Evolutionary conservation across 2,888 invertebrate genomes (phyloP).

Genomic region (Fissipunctia ypsillon): DNA sequence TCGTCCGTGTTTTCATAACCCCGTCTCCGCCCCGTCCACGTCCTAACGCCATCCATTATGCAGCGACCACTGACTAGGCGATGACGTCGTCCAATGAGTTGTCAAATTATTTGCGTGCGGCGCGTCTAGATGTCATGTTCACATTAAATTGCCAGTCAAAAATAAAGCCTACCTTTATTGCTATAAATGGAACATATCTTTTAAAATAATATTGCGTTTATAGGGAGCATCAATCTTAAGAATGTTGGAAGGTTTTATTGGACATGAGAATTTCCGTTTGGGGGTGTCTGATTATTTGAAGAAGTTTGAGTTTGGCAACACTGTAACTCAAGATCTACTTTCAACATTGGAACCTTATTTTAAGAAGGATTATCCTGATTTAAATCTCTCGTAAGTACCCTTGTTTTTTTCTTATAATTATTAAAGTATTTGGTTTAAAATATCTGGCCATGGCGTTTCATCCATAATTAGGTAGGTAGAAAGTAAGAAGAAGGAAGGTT

Average conservation of each 20-base stretch:
- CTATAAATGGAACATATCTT: too few relatives aligned
- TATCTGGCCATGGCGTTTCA: background rate
- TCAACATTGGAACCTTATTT: conserved; percentile 91
- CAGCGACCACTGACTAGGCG: too few relatives aligned
- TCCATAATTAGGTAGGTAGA: background rate
- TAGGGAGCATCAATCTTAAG: conserved; percentile 96
- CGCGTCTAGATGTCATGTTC: too few relatives aligned
- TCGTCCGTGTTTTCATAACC: too few relatives aligned
- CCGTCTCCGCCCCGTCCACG: too few relatives aligned
- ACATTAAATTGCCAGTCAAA: background rate
- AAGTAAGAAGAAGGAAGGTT: too few relatives aligned
- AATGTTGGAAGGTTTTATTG: conserved; percentile 96
- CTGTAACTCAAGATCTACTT: conserved; percentile 95
- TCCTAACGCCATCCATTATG: too few relatives aligned
- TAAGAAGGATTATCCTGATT: conserved; percentile 83
- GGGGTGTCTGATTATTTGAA: conserved; percentile 94
- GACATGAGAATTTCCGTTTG: conserved; percentile 92
- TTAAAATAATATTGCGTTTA: background rate
- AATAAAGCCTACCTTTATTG: too few relatives aligned
- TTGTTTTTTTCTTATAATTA: too few relatives aligned
- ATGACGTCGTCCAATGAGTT: too few relatives aligned
- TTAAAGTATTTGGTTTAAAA: too few relatives aligned
- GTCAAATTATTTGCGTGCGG: too few relatives aligned
- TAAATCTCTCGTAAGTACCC: conserved; percentile 88
- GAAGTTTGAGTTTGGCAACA: conserved; percentile 93